phyloP scores from a whole-genome alignment of 2,888 invertebrate genomes.

The Nomada hirtipes region DNA sequence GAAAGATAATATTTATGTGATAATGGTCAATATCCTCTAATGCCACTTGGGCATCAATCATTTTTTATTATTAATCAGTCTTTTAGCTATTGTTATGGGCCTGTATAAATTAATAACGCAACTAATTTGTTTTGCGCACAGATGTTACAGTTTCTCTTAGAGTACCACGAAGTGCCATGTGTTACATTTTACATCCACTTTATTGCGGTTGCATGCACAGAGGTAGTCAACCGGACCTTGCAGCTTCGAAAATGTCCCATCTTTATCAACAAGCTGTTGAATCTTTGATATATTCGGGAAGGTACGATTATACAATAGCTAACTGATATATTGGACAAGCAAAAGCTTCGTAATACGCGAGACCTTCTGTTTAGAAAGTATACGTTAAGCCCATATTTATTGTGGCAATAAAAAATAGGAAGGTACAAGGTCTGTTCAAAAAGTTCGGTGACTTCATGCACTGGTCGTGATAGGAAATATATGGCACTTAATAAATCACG shows the following conservation, averaged over 20 bases:
- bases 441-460: no score
- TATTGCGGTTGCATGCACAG: slow-evolving; percentile 91
- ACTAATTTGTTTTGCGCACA: slow-evolving; percentile 74
- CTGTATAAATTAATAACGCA: not conserved
- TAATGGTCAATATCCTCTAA: no score
- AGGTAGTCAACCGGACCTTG: slow-evolving; percentile 86
- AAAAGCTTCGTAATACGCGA: not conserved
- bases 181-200: slow-evolving; percentile 89
- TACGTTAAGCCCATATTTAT: no score
- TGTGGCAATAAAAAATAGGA: no score
- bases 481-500: no score
- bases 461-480: no score
- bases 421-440: no score
- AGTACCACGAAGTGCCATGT: slow-evolving; percentile 87
- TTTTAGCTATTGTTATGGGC: no score
- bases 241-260: slow-evolving; percentile 87
- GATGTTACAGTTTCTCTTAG: slow-evolving; percentile 90
- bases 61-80: no score
- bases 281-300: slow-evolving; percentile 85
- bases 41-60: no score
- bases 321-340: not conserved
- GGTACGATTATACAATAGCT: slow-evolving; percentile 75
- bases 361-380: no score
- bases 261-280: slow-evolving; percentile 89
- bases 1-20: no score